Evolutionary conservation across 2,113 vertebrate species (phyloP), one percentile per base, ranked within the genome.

Genomic region (Trematocara stigmaticum): DNA sequence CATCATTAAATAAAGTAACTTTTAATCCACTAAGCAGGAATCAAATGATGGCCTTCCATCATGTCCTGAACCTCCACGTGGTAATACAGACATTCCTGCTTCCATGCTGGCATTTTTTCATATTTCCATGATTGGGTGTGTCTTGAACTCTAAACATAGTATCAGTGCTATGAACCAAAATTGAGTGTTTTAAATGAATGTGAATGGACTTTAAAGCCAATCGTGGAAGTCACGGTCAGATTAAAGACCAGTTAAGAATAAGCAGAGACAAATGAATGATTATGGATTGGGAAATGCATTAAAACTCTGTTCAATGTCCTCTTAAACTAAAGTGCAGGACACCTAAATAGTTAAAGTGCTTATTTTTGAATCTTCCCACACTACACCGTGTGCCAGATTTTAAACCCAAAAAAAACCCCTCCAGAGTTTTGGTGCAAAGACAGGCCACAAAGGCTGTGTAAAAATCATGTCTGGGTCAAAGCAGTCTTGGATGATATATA

Each of bases 81-180:
- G 85, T 91, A 92, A 90, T 91, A 88, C 34, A 84, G 89, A 85
- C 71, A 91, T 74, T 78, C 61, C 42, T 49, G 52, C 51, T 56
- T 86, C 86, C 55, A 85, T 81, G 26, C 55, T 83, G 82, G 59
- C 47, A 59, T 61, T 55, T 87, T 86, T 74, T 38, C 51, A 51
- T 85, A 66, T 89, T 87, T 83, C 89, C 93, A 84, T 88, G 69
- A 66, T 23, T 23, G 92, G 88, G 93, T 87, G 91, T 87, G 89
- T 85, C 74, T 61, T 47, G 1, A 34, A 79, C 20, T 86, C 83
- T 89, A 86, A 92, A 93, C 89, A 91, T 90, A 90, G 83, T 1
- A 45, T 40, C 80, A 26, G 47, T 18, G 66, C 74, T 83, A 91
- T 86, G 83, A 93, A 89, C 89, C 89, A 89, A 91, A 95, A 95